Conservation (phyloP, 2,113 vertebrate genomes). For the Larimichthys crocea region DNA sequence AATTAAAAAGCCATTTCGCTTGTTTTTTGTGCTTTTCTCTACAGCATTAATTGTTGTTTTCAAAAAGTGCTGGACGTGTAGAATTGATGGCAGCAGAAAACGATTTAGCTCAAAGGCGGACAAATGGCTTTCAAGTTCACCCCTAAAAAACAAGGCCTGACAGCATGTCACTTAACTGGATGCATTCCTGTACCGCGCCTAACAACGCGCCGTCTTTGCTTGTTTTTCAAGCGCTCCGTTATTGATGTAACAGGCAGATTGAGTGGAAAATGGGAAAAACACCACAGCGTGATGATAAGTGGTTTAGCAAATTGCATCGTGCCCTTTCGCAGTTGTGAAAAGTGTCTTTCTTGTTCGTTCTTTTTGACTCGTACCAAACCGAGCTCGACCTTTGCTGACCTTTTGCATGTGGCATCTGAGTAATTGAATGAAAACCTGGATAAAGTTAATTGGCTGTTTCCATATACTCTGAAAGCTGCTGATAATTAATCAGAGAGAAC, state of each 20-base stretch:
- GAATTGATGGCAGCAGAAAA: conserved; percentile 49
- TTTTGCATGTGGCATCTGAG: conserved; percentile 61
- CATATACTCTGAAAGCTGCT: conserved; percentile 59
- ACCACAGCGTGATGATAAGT: conserved; percentile 55
- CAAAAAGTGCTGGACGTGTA: conserved; percentile 24
- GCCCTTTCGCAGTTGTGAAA: conserved; percentile 55
- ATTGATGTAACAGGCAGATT: conserved; percentile 63
- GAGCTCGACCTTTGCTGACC: conserved; percentile 58
- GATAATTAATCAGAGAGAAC: conserved; percentile 79
- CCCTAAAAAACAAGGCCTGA: conserved; percentile 43
- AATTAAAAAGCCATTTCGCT: conserved; percentile 37
- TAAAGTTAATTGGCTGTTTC: conserved; percentile 74
- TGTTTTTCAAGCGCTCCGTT: conserved; percentile 49
- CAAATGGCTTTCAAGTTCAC: conserved; percentile 58
- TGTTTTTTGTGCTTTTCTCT: neutral
- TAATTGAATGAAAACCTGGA: conserved; percentile 68
- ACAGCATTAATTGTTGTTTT: conserved; percentile 60
- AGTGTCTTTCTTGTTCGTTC: conserved; percentile 29
- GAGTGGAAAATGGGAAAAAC: conserved; percentile 61
- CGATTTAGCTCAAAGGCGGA: conserved; percentile 46
- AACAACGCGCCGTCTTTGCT: conserved; percentile 11
- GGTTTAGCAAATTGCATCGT: conserved; percentile 70
- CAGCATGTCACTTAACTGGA: conserved; percentile 59
- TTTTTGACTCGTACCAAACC: conserved; percentile 53
- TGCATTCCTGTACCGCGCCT: conserved; percentile 26